Conservation (phyloP, 1,140 invertebrate genomes). For the Papilio glaucus region DNA sequence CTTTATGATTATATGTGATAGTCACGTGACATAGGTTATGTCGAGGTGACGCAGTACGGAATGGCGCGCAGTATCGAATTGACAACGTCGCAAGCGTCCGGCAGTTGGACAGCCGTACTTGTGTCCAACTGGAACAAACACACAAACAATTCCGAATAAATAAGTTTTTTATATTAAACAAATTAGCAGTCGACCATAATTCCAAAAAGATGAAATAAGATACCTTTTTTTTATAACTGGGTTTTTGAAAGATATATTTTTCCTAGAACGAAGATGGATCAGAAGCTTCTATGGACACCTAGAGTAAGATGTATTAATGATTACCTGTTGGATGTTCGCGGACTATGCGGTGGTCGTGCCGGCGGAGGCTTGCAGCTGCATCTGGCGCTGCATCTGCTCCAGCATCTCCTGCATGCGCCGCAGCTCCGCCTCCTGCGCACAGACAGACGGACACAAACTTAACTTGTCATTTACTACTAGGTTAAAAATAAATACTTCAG, state of each 20-base stretch:
- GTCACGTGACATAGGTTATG: constrained; percentile 33
- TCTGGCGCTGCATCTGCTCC: constrained; percentile 96
- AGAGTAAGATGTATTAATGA: too few species aligned
- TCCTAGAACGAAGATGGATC: too few species aligned
- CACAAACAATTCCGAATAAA: constrained; percentile 32
- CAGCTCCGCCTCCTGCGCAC: constrained; percentile 89
- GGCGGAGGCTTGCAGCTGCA: constrained; percentile 86
- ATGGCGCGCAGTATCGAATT: constrained; percentile 70
- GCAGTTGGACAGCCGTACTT: constrained; percentile 55
- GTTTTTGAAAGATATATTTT: too few species aligned
- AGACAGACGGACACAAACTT: too few species aligned
- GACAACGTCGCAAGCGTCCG: constrained; percentile 63
- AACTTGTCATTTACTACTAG: too few species aligned
- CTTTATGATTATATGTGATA: constrained; percentile 1
- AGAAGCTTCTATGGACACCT: too few species aligned
- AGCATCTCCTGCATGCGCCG: constrained; percentile 97
- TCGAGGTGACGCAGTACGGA: constrained; percentile 65
- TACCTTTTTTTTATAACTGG: too few species aligned
- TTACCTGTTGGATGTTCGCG: constrained; percentile 58
- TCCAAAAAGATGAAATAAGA: too few species aligned
- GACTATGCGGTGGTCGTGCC: constrained; percentile 70
- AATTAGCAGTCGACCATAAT: too few species aligned
- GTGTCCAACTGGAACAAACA: constrained; percentile 59
- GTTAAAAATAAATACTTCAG: too few species aligned
- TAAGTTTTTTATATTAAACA: constrained; percentile 14